phyloP scores from a whole-genome alignment of 2,113 vertebrate genomes.

The Chionodraco myersi region DNA sequence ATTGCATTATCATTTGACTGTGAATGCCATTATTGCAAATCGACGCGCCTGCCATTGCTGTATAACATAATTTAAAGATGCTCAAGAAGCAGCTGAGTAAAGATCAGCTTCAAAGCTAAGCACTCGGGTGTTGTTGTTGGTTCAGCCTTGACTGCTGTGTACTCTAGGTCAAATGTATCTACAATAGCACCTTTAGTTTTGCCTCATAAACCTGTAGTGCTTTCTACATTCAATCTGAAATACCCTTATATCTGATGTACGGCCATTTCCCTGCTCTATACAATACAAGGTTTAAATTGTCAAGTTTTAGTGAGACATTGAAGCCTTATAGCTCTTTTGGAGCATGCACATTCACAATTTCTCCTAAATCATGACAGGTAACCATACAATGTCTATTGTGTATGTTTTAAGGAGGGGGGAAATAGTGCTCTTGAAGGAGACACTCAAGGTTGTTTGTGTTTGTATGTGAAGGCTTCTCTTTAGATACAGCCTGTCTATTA shows the following conservation, averaged over 20 bases:
- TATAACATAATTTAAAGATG: slow-evolving; percentile 17
- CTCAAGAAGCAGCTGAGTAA: slow-evolving; percentile 2
- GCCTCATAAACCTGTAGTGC: slow-evolving; percentile 20
- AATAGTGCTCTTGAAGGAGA: slow-evolving; percentile 24
- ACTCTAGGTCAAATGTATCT: slow-evolving; percentile 25
- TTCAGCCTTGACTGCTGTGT: slow-evolving; percentile 27
- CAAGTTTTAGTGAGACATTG: slow-evolving; percentile 25
- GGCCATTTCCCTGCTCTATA: slow-evolving; percentile 19
- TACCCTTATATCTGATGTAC: slow-evolving; percentile 28
- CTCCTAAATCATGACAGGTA: slow-evolving; percentile 37
- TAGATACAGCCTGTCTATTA: slow-evolving; percentile 10
- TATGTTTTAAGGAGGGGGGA: slow-evolving; percentile 16
- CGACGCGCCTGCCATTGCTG: background rate
- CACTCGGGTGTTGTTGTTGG: slow-evolving; percentile 21
- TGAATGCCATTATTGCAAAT: slow-evolving; percentile 38
- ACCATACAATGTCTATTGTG: slow-evolving; percentile 40
- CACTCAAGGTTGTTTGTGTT: slow-evolving; percentile 43
- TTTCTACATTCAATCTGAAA: slow-evolving; percentile 27
- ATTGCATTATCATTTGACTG: slow-evolving; percentile 45
- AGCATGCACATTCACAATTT: slow-evolving; percentile 15
- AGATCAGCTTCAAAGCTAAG: slow-evolving; percentile 42
- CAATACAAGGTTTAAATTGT: slow-evolving; percentile 34
- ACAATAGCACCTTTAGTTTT: slow-evolving; percentile 42
- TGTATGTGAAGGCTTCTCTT: background rate
- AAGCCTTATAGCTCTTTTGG: background rate